These are phyloP conservation scores for Pterocles burchelli DNA, from an alignment of 2,113 vertebrate species.

Conservation along the genomic window DNA sequence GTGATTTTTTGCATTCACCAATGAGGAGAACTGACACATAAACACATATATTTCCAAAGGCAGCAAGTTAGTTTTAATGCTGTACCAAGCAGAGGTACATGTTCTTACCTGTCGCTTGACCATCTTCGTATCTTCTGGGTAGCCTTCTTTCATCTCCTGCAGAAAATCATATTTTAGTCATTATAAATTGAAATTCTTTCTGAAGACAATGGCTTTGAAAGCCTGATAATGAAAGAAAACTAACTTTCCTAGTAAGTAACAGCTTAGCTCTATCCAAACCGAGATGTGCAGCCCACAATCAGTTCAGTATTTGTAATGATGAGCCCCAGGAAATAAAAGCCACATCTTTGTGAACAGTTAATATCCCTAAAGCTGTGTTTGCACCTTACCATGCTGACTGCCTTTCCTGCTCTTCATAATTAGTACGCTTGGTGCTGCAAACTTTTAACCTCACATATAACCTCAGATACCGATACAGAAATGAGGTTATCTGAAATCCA, in stretches of 20 bases:
- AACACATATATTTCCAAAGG: background rate
- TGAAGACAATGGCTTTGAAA: background rate
- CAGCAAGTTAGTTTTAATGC: background rate
- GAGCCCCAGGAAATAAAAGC: background rate
- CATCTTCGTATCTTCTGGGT: slow-evolving; percentile 79
- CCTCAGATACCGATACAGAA: background rate
- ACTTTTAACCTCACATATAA: background rate
- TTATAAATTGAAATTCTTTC: slow-evolving; percentile 18
- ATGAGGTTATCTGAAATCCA: background rate
- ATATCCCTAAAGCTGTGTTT: background rate
- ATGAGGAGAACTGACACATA: background rate
- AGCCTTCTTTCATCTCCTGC: slow-evolving; percentile 81
- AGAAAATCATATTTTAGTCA: slow-evolving; percentile 56
- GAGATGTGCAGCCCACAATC: background rate
- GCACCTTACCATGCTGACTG: background rate
- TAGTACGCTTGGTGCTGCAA: background rate
- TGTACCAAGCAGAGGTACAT: background rate
- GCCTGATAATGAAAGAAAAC: background rate
- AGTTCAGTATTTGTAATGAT: background rate
- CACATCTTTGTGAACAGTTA: background rate
- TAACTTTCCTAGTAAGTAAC: background rate
- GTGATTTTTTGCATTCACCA: background rate
- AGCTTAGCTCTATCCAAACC: background rate
- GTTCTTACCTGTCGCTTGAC: slow-evolving; percentile 78
- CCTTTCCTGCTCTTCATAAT: background rate